Evolutionary conservation across 2,113 vertebrate species (phyloP).

Genomic region (Penelope pileata): DNA sequence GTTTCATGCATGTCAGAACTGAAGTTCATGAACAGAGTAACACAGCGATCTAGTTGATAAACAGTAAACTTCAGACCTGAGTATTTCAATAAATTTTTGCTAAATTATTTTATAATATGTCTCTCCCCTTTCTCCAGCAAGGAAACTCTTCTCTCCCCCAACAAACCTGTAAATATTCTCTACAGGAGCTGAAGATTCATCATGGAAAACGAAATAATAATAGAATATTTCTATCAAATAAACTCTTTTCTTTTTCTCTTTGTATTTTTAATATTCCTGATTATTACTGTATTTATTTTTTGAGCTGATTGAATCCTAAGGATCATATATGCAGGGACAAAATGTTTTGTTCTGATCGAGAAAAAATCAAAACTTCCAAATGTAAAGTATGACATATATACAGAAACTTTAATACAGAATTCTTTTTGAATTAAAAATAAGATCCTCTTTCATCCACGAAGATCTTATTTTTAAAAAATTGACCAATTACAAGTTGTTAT

Average conservation of each 20-base stretch:
- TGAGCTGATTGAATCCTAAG: background rate
- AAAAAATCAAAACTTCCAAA: background rate
- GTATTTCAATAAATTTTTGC: background rate
- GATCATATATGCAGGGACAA: background rate
- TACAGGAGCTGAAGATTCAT: background rate
- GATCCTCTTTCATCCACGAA: background rate
- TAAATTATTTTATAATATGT: background rate
- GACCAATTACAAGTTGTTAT: background rate
- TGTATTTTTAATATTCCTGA: background rate
- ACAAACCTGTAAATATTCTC: background rate
- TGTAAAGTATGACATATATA: background rate
- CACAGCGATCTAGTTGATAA: background rate
- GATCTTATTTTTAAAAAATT: background rate
- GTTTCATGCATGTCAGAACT: background rate
- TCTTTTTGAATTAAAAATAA: background rate
- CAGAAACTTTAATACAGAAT: background rate
- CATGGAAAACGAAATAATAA: background rate
- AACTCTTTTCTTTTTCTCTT: background rate
- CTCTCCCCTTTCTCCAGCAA: accelerated
- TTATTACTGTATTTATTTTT: background rate
- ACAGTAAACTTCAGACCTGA: background rate
- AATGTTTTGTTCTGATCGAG: background rate
- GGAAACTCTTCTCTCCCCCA: background rate
- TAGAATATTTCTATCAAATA: background rate
- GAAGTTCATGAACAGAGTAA: background rate